Conservation (phyloP, 1,140 invertebrate species). For the Stegodyphus mimosarum region DNA sequence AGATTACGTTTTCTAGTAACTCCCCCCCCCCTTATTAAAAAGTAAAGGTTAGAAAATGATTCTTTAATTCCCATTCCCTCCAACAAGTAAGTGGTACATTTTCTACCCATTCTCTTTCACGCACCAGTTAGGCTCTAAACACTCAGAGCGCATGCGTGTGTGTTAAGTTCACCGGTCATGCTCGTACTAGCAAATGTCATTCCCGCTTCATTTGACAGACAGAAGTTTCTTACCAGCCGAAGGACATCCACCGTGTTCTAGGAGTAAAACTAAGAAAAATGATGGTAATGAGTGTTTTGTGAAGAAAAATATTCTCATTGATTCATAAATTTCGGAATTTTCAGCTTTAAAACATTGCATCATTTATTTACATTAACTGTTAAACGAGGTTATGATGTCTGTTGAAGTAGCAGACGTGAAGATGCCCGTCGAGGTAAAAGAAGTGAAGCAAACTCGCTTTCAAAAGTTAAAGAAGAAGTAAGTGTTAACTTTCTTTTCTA, state of each 20-base stretch:
- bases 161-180: background rate
- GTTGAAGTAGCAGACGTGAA: constrained; percentile 10
- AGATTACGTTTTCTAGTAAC: no score
- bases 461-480: constrained; percentile 45
- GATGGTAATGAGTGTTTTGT: background rate
- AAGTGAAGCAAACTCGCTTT: constrained; percentile 17
- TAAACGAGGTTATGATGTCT: constrained; percentile 4
- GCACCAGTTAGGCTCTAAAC: constrained; percentile 8
- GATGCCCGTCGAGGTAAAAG: constrained; percentile 9
- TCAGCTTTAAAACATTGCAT: background rate
- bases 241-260: background rate
- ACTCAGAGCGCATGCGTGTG: background rate
- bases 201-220: constrained; percentile 29
- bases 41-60: background rate
- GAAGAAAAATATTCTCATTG: background rate
- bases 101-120: background rate
- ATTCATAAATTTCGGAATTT: background rate
- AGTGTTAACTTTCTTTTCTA: background rate
- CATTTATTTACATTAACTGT: background rate
- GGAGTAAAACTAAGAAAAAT: background rate
- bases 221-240: background rate
- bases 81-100: background rate
- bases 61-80: background rate
- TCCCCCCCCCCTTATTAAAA: no score
- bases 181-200: background rate